phyloP scores from a whole-genome alignment of 2,797 vertebrate genomes.

The Anomalospiza imberbis region DNA sequence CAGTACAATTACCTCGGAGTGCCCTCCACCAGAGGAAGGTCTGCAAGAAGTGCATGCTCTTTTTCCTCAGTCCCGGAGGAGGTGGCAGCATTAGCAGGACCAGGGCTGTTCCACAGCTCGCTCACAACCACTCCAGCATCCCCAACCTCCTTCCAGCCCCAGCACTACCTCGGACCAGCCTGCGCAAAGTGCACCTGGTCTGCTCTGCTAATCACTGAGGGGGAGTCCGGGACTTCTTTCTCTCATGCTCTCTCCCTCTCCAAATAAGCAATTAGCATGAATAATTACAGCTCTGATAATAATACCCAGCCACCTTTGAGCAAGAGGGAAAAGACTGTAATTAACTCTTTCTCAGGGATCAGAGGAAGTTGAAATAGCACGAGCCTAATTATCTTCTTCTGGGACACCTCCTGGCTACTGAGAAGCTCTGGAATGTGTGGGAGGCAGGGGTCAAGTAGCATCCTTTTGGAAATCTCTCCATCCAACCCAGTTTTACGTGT shows the following conservation, averaged over 20 bases:
- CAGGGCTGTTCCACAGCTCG: neutral
- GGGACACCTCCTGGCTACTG: neutral
- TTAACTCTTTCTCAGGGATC: constrained; percentile 72
- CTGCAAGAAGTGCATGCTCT: constrained; percentile 71
- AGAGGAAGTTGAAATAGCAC: constrained; percentile 28
- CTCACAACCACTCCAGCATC: neutral
- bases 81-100: constrained; percentile 50
- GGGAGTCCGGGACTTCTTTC: constrained; percentile 7
- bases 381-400: constrained; percentile 26
- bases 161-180: neutral
- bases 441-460: neutral
- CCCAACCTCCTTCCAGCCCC: neutral
- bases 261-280: constrained; percentile 74
- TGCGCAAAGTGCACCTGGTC: constrained; percentile 19
- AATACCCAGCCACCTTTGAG: constrained; percentile 68
- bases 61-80: constrained; percentile 51
- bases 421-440: neutral
- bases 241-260: constrained; percentile 27
- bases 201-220: constrained; percentile 1
- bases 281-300: constrained; percentile 71
- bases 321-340: constrained; percentile 61
- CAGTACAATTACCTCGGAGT: constrained; percentile 64
- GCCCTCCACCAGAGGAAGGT: constrained; percentile 69
- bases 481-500: neutral
- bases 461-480: neutral